These are phyloP conservation scores for Cynocephalus volans DNA, from an alignment of 2,113 vertebrate genomes.

Conservation along the genomic window DNA sequence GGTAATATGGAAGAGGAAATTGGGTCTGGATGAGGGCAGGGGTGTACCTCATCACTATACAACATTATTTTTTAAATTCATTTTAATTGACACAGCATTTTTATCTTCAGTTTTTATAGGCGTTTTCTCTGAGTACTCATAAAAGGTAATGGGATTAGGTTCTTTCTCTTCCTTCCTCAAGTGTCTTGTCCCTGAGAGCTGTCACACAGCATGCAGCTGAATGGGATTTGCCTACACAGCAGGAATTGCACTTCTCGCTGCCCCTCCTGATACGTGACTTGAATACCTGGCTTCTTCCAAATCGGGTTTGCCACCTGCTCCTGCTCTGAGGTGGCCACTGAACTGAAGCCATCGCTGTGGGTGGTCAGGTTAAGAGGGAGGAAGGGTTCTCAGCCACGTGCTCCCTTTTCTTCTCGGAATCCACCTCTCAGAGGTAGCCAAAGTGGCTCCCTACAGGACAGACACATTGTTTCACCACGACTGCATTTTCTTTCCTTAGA, in stretches of 20 bases:
- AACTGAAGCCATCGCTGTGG: neutral
- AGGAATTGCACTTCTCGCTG: neutral
- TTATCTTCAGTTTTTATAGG: neutral
- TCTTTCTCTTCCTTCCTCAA: neutral
- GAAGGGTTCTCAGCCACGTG: neutral
- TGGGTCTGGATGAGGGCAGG: neutral
- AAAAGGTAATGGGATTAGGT: neutral
- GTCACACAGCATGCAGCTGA: neutral
- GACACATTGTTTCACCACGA: neutral
- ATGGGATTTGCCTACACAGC: neutral
- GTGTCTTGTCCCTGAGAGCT: neutral
- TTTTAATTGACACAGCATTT: neutral
- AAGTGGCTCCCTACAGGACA: neutral
- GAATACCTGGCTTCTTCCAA: neutral
- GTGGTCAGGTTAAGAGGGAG: neutral
- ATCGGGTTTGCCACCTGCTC: neutral
- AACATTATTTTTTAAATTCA: no score
- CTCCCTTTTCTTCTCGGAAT: neutral
- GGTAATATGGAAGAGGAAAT: constrained; percentile 67
- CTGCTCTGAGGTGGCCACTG: neutral
- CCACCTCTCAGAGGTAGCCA: neutral
- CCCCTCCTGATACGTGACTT: neutral
- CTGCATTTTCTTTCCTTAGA: neutral
- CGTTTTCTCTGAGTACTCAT: constrained; percentile 15
- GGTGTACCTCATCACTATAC: neutral